These are phyloP conservation scores for Augochlora pura DNA, from an alignment of 1,140 invertebrate genomes.

Conservation along the genomic window DNA sequence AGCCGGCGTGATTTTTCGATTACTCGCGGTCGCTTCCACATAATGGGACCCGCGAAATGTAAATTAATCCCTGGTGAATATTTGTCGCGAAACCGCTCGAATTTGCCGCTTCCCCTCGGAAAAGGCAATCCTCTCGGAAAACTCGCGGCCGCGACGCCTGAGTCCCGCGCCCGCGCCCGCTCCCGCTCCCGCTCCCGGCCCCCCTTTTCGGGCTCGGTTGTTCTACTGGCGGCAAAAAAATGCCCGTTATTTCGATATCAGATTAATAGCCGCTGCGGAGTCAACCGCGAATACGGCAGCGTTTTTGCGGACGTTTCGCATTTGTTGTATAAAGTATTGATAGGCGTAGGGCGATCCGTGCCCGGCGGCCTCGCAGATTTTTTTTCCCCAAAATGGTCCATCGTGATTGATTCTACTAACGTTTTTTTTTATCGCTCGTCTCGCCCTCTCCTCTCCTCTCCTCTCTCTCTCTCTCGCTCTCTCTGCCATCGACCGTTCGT, in stretches of 20 bases:
- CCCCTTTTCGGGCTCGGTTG: constrained; percentile 40
- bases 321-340: constrained; percentile 77
- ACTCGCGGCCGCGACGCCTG: no score
- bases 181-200: constrained; percentile 15
- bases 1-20: constrained; percentile 10
- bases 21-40: not conserved
- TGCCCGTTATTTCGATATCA: constrained; percentile 73
- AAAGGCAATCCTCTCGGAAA: no score
- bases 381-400: constrained; percentile 48
- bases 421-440: constrained; percentile 52
- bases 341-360: constrained; percentile 59
- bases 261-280: constrained; percentile 76
- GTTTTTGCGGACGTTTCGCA: constrained; percentile 76
- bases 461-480: no score
- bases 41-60: constrained; percentile 21
- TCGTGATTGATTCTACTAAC: constrained; percentile 63
- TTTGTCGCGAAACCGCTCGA: not conserved
- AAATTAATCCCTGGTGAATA: constrained; percentile 26
- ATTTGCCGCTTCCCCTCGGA: no score
- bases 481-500: not conserved
- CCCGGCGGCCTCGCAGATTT: constrained; percentile 37
- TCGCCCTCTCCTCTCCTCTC: constrained; percentile 28
- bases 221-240: constrained; percentile 60
- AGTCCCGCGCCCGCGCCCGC: no score
- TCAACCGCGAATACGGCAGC: constrained; percentile 72